Evolutionary conservation across 2,113 vertebrate species (phyloP), one percentile per base, ranked within the genome.

Genomic region (Chauna torquata): DNA sequence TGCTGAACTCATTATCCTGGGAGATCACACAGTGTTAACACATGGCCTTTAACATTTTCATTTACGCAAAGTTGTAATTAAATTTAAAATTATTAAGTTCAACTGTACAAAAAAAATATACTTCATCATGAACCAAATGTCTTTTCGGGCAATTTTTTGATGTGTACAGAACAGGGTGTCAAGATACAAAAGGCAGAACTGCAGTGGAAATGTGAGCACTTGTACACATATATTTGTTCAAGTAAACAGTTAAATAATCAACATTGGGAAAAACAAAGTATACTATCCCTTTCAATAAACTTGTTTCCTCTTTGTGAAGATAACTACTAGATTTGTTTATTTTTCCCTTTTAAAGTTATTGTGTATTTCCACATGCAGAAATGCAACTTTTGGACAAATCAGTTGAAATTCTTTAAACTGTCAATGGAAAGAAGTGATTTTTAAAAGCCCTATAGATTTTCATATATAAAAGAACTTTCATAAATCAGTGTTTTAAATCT

Each of bases 1-100:
- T 96, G 94, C n/a, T 95, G 90, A 96, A 97, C 28, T 93, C 94
- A 76, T 93, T 95, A 94, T 71, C 24, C 38, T 32, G 13, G 7
- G 74, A 93, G 75, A 87, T 76, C 47, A 79, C 8, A 79, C 25
- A 4, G 3, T 75, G 55, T 55, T 78, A 93, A 87, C 27, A 61
- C 69, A 64, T 18, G 79, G 32, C 8, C 9, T 82, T 71, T 85
- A 85, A 54, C 4, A 57, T 38, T 75, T 75, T 85, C 25, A 59
- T 79, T 79, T 76, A 52, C 50, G 23, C 12, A 90, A 87, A 75
- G 30, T 55, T 71, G 78, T 42, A 50, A 16, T 82, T 89, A 75
- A 45, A 84, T 86, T 81, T 70, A 28, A 11, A 50, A 42, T 54
- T 74, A 30, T 15, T 86, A 50, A 36, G 11, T 69, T 32, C 30